Conservation (phyloP, 1,140 invertebrate species). For the Tigriopus japonicus region DNA sequence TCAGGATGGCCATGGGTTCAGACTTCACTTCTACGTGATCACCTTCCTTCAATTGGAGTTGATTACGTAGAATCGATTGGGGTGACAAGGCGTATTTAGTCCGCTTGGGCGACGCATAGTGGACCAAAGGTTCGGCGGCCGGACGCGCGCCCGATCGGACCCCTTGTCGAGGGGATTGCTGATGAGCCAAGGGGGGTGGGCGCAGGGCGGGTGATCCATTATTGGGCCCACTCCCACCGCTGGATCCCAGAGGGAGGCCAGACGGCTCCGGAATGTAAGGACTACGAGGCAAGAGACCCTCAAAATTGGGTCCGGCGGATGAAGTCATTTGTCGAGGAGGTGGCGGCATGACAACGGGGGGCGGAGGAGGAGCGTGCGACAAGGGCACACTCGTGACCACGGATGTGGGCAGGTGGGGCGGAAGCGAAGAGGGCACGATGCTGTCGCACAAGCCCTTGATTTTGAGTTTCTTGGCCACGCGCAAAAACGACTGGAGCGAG, state of each 20-base stretch:
- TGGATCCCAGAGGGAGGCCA: neutral
- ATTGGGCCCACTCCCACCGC: neutral
- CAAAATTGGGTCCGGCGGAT: neutral
- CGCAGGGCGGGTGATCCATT: neutral
- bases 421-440: neutral
- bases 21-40: constrained; percentile 5
- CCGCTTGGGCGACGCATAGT: neutral
- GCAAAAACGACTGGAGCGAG: constrained; percentile 20
- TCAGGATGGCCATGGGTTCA: constrained; percentile 5
- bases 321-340: neutral
- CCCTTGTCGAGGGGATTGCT: neutral
- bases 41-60: neutral
- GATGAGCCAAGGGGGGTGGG: neutral
- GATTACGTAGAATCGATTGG: neutral
- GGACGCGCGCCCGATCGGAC: neutral
- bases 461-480: constrained; percentile 22
- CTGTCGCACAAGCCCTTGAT: constrained; percentile 23
- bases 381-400: too few relatives aligned
- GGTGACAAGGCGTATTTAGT: neutral
- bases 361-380: neutral
- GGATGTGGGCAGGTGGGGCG: neutral
- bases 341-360: neutral
- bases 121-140: neutral
- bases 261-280: neutral
- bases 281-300: neutral